Conservation (phyloP, 1,140 invertebrate species). For the Portunus trituberculatus region DNA sequence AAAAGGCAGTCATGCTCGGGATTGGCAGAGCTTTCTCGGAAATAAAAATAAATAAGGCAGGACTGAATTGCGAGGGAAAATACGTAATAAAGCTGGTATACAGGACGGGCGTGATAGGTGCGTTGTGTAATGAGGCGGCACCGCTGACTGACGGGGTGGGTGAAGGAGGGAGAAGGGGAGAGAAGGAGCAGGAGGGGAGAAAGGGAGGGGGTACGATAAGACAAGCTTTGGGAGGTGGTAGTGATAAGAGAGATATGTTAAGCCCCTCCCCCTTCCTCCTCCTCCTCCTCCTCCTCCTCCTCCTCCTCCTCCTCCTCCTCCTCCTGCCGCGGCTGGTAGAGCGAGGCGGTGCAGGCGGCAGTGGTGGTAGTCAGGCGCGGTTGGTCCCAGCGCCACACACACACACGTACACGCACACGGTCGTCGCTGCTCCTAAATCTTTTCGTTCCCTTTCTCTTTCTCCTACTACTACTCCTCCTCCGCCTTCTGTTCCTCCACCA, state of each 20-base stretch:
- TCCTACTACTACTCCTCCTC: background rate
- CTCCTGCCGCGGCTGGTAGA: background rate
- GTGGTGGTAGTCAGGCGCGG: background rate
- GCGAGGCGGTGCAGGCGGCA: background rate
- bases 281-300: too few species aligned
- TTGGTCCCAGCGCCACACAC: background rate
- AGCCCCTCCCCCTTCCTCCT: background rate
- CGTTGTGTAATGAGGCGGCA: background rate
- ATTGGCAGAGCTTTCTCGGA: too few species aligned
- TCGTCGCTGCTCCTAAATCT: background rate
- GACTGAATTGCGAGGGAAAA: background rate
- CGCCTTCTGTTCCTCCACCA: background rate
- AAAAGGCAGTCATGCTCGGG: background rate
- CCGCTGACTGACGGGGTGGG: background rate
- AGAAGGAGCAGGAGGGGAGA: background rate
- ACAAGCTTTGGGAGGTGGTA: background rate
- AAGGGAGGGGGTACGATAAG: background rate
- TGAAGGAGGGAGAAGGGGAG: background rate
- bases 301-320: background rate
- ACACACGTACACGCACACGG: background rate
- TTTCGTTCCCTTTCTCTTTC: background rate
- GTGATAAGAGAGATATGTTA: background rate
- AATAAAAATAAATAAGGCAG: too few species aligned
- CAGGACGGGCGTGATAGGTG: background rate
- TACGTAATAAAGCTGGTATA: constrained; percentile 1